phyloP scores from a whole-genome alignment of 2,113 vertebrate species.

The Ellobius talpinus region DNA sequence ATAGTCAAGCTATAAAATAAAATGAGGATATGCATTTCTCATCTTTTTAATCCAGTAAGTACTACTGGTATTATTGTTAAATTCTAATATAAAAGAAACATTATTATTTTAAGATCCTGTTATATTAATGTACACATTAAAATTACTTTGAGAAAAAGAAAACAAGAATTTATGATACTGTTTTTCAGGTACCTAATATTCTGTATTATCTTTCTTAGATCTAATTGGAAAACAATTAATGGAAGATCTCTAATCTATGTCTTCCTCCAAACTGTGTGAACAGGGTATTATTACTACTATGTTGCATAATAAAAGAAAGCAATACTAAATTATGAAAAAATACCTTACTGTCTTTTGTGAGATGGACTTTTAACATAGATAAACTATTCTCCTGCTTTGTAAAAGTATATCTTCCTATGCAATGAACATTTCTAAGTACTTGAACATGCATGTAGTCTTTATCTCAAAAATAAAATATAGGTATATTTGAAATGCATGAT shows the following conservation, averaged over 20 bases:
- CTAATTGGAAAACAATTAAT: neutral
- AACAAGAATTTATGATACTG: neutral
- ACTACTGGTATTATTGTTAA: neutral
- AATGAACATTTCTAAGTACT: neutral
- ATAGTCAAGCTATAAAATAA: neutral
- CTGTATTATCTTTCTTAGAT: neutral
- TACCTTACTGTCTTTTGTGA: neutral
- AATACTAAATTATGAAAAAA: neutral
- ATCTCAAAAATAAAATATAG: neutral
- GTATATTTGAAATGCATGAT: neutral
- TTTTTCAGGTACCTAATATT: neutral
- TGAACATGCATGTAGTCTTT: neutral
- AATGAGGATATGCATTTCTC: neutral
- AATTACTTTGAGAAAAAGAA: neutral
- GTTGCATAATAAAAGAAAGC: neutral
- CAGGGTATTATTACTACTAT: neutral
- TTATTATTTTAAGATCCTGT: neutral
- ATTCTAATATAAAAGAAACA: neutral
- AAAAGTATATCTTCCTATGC: neutral
- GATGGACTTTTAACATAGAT: neutral
- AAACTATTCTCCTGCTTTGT: neutral
- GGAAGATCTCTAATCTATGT: neutral
- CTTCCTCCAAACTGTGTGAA: neutral
- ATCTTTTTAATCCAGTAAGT: neutral
- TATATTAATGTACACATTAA: neutral